Percentiles rank a stretch among this genome's conserved stretches.
Conservation (phyloP, 1,140 invertebrate species). For the Leptinotarsa defecta region DNA sequence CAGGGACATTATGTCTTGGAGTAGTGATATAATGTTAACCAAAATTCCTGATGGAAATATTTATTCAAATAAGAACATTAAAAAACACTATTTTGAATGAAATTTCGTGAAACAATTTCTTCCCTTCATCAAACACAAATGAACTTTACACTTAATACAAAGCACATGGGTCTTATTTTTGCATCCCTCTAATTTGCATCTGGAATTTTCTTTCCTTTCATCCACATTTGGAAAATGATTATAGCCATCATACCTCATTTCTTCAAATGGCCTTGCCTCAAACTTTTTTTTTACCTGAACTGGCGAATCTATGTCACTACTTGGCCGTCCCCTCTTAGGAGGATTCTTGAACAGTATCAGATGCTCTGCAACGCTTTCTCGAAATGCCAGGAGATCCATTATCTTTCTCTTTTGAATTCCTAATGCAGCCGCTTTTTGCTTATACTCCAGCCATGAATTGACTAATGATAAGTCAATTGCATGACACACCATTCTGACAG, state of each 20-base stretch:
- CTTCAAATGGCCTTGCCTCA: constrained; percentile 4
- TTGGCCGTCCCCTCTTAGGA: background rate
- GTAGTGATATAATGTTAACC: background rate
- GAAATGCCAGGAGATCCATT: constrained; percentile 22
- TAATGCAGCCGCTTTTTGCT: constrained; percentile 22
- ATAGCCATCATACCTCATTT: constrained; percentile 5
- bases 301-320: background rate
- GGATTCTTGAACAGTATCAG: background rate
- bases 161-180: constrained; percentile 26
- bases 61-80: constrained; percentile 17
- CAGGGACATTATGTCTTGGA: constrained; percentile 9
- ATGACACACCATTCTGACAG: constrained; percentile 17
- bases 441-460: constrained; percentile 18
- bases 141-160: constrained; percentile 17
- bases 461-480: constrained; percentile 10
- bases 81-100: constrained; percentile 19
- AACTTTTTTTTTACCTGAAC: constrained; percentile 4
- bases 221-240: constrained; percentile 2
- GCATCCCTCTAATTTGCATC: constrained; percentile 24
- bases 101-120: constrained; percentile 19
- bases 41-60: constrained; percentile 8
- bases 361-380: constrained; percentile 17
- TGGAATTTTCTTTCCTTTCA: constrained; percentile 2
- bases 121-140: constrained; percentile 16
- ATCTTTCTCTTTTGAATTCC: constrained; percentile 25